Base-by-base conservation (phyloP, 2,113 vertebrate genomes). In the Phasianus colchicus region DNA sequence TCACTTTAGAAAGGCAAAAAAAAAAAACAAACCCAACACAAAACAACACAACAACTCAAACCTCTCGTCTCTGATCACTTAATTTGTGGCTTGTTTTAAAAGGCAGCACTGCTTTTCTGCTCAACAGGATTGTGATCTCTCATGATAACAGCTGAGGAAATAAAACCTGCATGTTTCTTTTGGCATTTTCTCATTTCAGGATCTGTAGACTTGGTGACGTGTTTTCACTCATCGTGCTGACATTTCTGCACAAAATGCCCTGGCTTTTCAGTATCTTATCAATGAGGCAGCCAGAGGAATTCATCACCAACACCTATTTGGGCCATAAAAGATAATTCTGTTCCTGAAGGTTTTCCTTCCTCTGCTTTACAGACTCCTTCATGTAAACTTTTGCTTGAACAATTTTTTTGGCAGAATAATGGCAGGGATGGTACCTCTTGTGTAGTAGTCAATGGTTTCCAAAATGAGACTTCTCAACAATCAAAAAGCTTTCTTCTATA, bases 91-190 rank as follows among this genome's bases (percentile, higher is more conserved):
- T 87, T 42, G 11, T 54, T 88, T 93, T 61, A 95, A 85, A 92
- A 80, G 88, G 61, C 58, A 84, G 50, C 21, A 19, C 63, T 81
- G 27, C 79, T 88, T 90, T 86, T 77, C 73, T 90, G 72, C 67
- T 92, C 47, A 65, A 83, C 30, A 78, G 38, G 43, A 74, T 79
- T 78, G 52, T 54, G 83, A 94, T 90, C 69, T 65, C 67, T 94
- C 83, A 67, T 58, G 54, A 92, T 76, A 93, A 85, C 82, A 93
- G 89, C 83, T 95, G 85, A 95, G 70, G 85, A 92, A 97, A 92
- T 86, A 86, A 90, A 93, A 92, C 61, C 83, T 82, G 30, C 19
- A 24, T 89, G 76, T 94, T 95, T 93, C 83, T 90, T 93, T 92
- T 93, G 86, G 83, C 77, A 69, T 88, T 92, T 92, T 94, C 54